A percentile compares a stretch with the other conserved stretches of the same genome.
Evolutionary conservation across 2,888 invertebrate species (phyloP).

Genomic region (Drosophila pseudotalamancana): DNA sequence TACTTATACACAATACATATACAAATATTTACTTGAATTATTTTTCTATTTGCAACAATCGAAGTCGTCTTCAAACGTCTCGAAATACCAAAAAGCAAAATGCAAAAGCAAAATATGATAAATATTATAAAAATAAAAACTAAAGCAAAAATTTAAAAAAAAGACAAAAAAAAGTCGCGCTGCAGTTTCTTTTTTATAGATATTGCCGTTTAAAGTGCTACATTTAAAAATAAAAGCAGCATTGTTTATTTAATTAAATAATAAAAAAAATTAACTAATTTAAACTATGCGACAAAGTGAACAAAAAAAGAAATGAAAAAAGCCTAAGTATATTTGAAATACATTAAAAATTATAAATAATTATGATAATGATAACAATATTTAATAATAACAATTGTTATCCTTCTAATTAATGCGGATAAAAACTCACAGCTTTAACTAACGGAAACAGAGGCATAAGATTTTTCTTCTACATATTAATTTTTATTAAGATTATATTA

Average conservation of each 20-base stretch:
- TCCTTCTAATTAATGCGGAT: constrained; percentile 80
- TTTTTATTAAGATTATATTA: constrained; percentile 75
- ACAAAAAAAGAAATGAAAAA: constrained; percentile 21
- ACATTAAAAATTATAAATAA: constrained; percentile 29
- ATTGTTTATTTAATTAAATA: constrained; percentile 47
- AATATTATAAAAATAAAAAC: constrained; percentile 15
- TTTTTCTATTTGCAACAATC: constrained; percentile 77
- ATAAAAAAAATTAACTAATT: constrained; percentile 40
- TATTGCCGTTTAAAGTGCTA: constrained; percentile 61
- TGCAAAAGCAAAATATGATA: constrained; percentile 31
- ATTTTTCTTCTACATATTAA: constrained; percentile 80
- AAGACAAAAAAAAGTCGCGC: constrained; percentile 51
- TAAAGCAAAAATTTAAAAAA: too few relatives aligned
- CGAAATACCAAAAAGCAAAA: constrained; percentile 45
- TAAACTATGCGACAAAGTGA: constrained; percentile 33
- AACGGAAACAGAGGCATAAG: constrained; percentile 78
- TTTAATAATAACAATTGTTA: constrained; percentile 69
- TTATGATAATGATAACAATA: constrained; percentile 35
- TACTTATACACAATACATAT: constrained; percentile 72
- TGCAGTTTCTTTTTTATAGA: constrained; percentile 68
- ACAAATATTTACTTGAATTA: constrained; percentile 77
- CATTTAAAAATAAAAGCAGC: constrained; percentile 41
- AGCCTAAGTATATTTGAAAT: constrained; percentile 62
- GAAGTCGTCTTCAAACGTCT: constrained; percentile 39
- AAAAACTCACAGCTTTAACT: constrained; percentile 83